Conservation (phyloP, 2,113 vertebrate genomes). For the Bucco capensis region DNA sequence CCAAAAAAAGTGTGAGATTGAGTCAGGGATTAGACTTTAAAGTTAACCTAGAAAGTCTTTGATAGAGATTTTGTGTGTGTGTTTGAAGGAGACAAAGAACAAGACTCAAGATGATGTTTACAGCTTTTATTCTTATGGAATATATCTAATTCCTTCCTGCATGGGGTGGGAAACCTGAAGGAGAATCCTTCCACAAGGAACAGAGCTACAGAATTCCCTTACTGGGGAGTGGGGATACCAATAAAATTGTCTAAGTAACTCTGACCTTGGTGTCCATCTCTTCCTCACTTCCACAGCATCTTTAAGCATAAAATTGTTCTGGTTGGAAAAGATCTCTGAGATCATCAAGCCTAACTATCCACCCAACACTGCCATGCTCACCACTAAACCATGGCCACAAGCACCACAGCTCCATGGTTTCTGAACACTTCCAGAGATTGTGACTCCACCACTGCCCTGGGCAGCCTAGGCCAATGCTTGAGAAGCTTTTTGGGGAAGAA, state of each 20-base stretch:
- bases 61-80: not conserved
- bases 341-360: too few species aligned
- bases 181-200: constrained; percentile 16
- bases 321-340: too few species aligned
- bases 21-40: not conserved
- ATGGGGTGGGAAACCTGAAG: constrained; percentile 34
- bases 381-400: too few species aligned
- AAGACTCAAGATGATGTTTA: constrained; percentile 68
- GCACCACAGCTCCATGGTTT: too few species aligned
- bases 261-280: not conserved
- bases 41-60: not conserved
- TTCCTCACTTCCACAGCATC: not conserved
- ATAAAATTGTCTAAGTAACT: constrained; percentile 68
- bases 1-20: not conserved
- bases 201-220: constrained; percentile 20
- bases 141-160: constrained; percentile 63
- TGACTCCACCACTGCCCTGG: too few species aligned
- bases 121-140: constrained; percentile 47
- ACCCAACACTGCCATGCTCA: too few species aligned
- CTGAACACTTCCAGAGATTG: too few species aligned
- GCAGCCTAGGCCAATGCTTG: too few species aligned
- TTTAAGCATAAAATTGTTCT: not conserved
- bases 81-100: not conserved
- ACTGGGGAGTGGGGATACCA: constrained; percentile 64
- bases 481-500: too few species aligned